Conservation (phyloP, 2,113 vertebrate species). For the Rattus norvegicus region GRCr8 NC_086025.1:46167001-46167500, state of each 20-base stretch:
- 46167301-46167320: not conserved
- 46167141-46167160: not conserved
- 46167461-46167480: slow-evolving; percentile 35
- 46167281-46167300: not conserved
- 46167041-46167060: not conserved
- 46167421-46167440: slow-evolving; percentile 23
- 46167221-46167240: slow-evolving; percentile 18
- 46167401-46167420: not conserved
- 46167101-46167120: too few species aligned
- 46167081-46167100: too few species aligned
- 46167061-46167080: too few species aligned
- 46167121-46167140: not conserved
- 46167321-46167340: not conserved
- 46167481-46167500: not conserved
- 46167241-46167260: not conserved
- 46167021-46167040: not conserved
- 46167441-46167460: slow-evolving; percentile 20
- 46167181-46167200: not conserved
- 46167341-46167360: not conserved
- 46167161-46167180: slow-evolving; percentile 2
- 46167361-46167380: not conserved
- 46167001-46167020: not conserved
- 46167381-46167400: not conserved
- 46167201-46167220: not conserved
- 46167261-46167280: not conserved